Conservation (phyloP, 2,797 vertebrate species). For the Yasuhikotakia modesta region DNA sequence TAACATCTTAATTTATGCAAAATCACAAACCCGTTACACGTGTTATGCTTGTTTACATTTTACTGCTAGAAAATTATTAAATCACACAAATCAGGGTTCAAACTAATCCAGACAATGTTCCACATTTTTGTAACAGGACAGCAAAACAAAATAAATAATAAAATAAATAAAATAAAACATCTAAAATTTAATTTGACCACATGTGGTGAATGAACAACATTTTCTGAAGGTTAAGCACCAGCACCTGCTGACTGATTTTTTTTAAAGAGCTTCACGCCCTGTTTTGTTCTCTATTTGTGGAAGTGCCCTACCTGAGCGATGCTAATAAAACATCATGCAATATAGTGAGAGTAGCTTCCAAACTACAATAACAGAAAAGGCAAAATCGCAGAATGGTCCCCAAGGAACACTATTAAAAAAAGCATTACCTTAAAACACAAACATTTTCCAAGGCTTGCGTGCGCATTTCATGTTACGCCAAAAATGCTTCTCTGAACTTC, state of each 20-base stretch:
- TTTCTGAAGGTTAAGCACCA: neutral
- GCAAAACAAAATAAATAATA: slow-evolving; percentile 7
- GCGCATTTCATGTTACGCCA: slow-evolving; percentile 70
- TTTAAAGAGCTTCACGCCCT: neutral
- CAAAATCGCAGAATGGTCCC: slow-evolving; percentile 35
- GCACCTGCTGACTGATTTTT: neutral
- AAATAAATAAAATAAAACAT: slow-evolving; percentile 10
- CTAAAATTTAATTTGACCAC: neutral
- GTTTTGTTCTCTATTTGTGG: neutral
- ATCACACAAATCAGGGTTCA: neutral
- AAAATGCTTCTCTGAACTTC: slow-evolving; percentile 44
- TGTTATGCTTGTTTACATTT: neutral
- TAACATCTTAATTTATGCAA: no score
- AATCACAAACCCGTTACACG: neutral
- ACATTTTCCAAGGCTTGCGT: slow-evolving; percentile 61
- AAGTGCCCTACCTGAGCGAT: neutral
- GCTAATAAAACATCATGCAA: neutral
- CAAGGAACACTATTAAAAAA: slow-evolving; percentile 58
- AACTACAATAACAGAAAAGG: neutral
- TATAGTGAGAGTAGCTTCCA: neutral
- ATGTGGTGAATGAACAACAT: neutral
- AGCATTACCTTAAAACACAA: slow-evolving; percentile 17
- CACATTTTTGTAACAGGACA: neutral
- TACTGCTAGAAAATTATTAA: neutral
- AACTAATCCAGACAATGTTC: neutral